Base-by-base conservation (phyloP, 2,113 vertebrate genomes). In the Neolamprologus cancellatus region DNA sequence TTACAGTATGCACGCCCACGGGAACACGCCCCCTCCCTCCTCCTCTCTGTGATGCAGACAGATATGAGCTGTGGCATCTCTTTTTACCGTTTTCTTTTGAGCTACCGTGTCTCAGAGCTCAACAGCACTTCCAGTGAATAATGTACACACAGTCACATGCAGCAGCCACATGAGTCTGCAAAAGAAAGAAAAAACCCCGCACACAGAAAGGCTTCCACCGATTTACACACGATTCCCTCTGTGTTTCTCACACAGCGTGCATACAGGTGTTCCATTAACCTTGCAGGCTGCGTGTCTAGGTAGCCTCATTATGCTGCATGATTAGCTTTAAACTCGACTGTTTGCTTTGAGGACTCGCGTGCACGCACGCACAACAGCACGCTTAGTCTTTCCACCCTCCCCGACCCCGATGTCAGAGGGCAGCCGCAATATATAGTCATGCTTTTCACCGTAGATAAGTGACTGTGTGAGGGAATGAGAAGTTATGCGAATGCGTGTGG, bases 361-460 rank as follows among this genome's bases (percentile, higher is more conserved):
- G 34, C 52, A 41, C 14, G n/a, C 52, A 59, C 14, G 36, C 53
- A 66, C 78, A 41, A 41, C 32, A 46, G 6, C n/a, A 4, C 36
- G 48, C 34, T 36, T 57, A 32, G 59, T 15, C 41, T 20, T 41
- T 36, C 32, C 39, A 11, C 81, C 23, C 41, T 39, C 46, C 46
- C 4, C 61, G 8, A 78, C 66, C 84, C 20, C 39, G 59, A 86
- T 94, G 92, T 93, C 90, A 86, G 74, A 74, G 92, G 86, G 88
- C 87, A 81, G 53, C 30, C 4, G 54, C 78, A 64, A 79, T 82
- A 79, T 82, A 79, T 84, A 90, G 94, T 94, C 91, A 74, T 90
- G 91, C 92, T 86, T 92, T 93, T 95, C 94, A 94, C 85, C 61
- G 81, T 13, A 81, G 89, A 94, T 94, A 94, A 94, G 88, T 79